Evolutionary conservation across 2,888 invertebrate species (phyloP).

Genomic region (Parnassius apollo): DNA sequence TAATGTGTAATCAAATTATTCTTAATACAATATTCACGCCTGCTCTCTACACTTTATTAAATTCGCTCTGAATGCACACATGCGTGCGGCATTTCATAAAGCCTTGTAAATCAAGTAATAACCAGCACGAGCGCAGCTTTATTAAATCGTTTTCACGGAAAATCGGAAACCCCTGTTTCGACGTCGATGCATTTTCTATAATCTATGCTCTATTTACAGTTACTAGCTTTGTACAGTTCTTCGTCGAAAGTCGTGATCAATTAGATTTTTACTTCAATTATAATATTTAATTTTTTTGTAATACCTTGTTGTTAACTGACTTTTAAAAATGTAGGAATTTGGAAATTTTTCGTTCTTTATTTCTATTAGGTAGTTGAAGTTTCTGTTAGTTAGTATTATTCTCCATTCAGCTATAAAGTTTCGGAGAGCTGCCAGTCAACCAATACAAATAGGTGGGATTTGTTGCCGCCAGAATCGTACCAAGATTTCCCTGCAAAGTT

Average conservation of each 20-base stretch:
- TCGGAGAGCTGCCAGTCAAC: slow-evolving; percentile 2
- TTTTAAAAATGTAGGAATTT: too few relatives aligned
- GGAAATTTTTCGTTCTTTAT: too few relatives aligned
- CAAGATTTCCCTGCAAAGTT: slow-evolving; percentile 23
- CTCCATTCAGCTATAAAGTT: slow-evolving; percentile 3
- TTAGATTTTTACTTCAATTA: slow-evolving; percentile 7
- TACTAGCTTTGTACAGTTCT: background rate
- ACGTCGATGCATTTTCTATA: slow-evolving; percentile 36
- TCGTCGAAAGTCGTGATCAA: slow-evolving; percentile 6
- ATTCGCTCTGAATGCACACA: slow-evolving; percentile 39
- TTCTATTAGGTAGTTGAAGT: too few relatives aligned
- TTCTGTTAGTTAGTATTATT: too few relatives aligned
- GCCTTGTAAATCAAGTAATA: slow-evolving; percentile 60
- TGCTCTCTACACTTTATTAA: slow-evolving; percentile 57
- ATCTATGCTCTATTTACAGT: slow-evolving; percentile 13
- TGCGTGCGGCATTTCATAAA: slow-evolving; percentile 47
- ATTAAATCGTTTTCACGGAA: slow-evolving; percentile 57
- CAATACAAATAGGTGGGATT: slow-evolving; percentile 21
- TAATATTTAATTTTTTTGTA: too few relatives aligned
- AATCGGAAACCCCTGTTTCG: slow-evolving; percentile 36
- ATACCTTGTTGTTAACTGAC: too few relatives aligned
- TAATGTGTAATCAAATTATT: slow-evolving; percentile 39
- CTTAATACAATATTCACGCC: slow-evolving; percentile 42
- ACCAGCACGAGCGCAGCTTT: slow-evolving; percentile 51
- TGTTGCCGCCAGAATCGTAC: slow-evolving; percentile 15